Evolutionary conservation across 2,113 vertebrate species (phyloP), one percentile per base, ranked within the genome.

Genomic region (Cinclus mexicanus): DNA sequence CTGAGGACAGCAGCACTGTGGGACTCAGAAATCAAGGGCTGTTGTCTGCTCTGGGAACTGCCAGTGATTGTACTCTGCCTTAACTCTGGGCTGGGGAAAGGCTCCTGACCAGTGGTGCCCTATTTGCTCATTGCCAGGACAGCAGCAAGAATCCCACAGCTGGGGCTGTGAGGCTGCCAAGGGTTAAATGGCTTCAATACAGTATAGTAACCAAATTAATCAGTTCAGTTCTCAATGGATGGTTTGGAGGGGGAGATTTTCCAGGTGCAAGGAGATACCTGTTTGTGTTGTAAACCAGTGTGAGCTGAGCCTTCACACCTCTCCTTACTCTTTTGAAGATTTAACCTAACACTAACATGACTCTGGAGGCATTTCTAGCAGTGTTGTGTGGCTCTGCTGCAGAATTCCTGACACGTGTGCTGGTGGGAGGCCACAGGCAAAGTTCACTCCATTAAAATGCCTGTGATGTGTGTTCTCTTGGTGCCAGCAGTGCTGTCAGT

Each of bases 1-100:
- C 80, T 20, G 74, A 83, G 89, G 57, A 41, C n/a, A 56, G 77
- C 60, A 29, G 35, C 46, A 10, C 68, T 67, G 50, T 50, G 53
- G 67, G 74, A 28, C 74, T 59, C 80, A 55, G 69, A 82, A 72
- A 42, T 59, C 39, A 68, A 63, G 83, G 59, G 63, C 87, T 93
- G 29, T 21, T 33, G 21, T 37, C 23, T 59, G 46, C 67, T 55
- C 35, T 69, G 69, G 53, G 19, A 52, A 8, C 6, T 39, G 85
- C 80, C 2, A 15, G 85, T 14, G 49, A 16, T 9, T 31, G 90
- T 90, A 33, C 28, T 82, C 65, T 83, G 86, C 89, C 96, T 92
- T 81, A 78, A 71, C 56, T 55, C 76, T 55, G 76, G 74, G 59
- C 4, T 89, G 95, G 94, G 90, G 75, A 90, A 42, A 89, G 85